phyloP scores from a whole-genome alignment of 2,888 invertebrate genomes.

The Creontiades dilutus region DNA sequence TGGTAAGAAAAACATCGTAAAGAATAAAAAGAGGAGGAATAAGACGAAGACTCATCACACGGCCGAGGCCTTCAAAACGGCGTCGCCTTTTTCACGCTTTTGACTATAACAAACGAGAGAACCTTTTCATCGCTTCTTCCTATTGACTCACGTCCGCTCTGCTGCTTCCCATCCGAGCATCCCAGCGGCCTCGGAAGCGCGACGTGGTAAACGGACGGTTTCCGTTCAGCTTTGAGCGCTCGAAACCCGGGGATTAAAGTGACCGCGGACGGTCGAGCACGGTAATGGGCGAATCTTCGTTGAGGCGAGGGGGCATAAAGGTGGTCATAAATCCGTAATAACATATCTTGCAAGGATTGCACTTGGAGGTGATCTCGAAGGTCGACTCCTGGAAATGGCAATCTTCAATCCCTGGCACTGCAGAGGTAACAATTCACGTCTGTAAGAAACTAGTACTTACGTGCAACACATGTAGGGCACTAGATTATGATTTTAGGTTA shows the following conservation, averaged over 20 bases:
- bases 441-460: not conserved
- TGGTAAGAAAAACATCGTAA: not conserved
- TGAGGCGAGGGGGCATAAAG: not conserved
- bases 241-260: not conserved
- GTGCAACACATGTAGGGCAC: not conserved
- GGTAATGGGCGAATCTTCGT: constrained; percentile 26
- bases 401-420: not conserved
- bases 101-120: constrained; percentile 34
- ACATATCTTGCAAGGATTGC: not conserved
- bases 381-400: not conserved
- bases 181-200: constrained; percentile 45
- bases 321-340: constrained; percentile 20
- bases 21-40: constrained; percentile 34
- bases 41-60: constrained; percentile 35
- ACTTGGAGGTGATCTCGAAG: not conserved
- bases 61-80: constrained; percentile 46
- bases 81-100: constrained; percentile 53
- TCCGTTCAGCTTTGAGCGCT: not conserved
- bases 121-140: constrained; percentile 43
- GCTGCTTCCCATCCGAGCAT: constrained; percentile 35
- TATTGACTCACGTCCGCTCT: constrained; percentile 57
- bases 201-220: constrained; percentile 19
- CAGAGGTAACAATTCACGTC: not conserved
- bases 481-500: not conserved
- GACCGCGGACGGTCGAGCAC: constrained; percentile 39